Base-by-base conservation (phyloP, 2,888 invertebrate species). In the Ceratothoa steindachneri region DNA sequence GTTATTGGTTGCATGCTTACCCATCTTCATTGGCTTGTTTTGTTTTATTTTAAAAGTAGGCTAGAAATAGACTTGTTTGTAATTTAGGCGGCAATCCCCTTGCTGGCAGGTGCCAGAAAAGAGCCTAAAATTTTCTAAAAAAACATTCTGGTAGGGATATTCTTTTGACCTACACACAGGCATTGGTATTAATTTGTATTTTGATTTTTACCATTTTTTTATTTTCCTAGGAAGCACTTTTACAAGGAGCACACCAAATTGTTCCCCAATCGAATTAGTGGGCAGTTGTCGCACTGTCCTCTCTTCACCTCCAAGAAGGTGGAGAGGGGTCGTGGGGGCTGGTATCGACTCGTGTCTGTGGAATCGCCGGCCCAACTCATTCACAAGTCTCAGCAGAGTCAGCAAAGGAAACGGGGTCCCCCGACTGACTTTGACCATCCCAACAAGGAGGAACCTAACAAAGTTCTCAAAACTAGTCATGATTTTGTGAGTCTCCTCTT, bases 171-270 rank as follows among this genome's bases (percentile, higher is more conserved):
- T n/a, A n/a, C n/a, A n/a, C n/a, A n/a, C n/a, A n/a, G n/a, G n/a
- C n/a, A n/a, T n/a, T n/a, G n/a, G n/a, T n/a, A n/a, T n/a, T n/a
- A n/a, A n/a, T n/a, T n/a, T n/a, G n/a, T n/a, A n/a, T n/a, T n/a
- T n/a, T n/a, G n/a, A n/a, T n/a, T n/a, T n/a, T n/a, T n/a, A n/a
- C n/a, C n/a, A n/a, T n/a, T n/a, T n/a, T n/a, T n/a, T n/a, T n/a
- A n/a, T n/a, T n/a, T n/a, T n/a, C n/a, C n/a, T n/a, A n/a, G n/a
- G n/a, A n/a, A 41, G 15, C 5, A 41, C 41, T 5, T 41, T 41
- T 41, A 29, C 1, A 67, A 71, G 19, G 71, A 71, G 27, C 70
- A 41, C 60, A 74, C 70, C 24, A 74, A 71, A 41, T 24, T 67
- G 41, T 3, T 74, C 2, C 71, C 66, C 29, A 31, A 52, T 5